Percentiles rank a stretch among this genome's conserved stretches.
phyloP scores from a whole-genome alignment of 2,797 vertebrate species.

The Chlorospingus flavigularis region DNA sequence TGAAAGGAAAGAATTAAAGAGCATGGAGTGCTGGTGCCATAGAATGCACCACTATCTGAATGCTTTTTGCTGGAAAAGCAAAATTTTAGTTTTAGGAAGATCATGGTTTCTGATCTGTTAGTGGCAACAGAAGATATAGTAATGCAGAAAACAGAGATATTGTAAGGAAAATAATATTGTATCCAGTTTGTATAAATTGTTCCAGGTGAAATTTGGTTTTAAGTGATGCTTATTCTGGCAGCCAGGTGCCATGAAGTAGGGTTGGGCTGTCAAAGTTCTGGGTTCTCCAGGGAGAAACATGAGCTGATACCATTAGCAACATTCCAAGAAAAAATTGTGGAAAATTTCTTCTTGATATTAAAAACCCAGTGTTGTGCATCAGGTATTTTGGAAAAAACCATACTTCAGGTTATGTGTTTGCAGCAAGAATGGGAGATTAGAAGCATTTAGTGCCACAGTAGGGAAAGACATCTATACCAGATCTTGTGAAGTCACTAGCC shows the following conservation, averaged over 20 bases:
- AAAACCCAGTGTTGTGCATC: not conserved
- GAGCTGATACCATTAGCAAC: not conserved
- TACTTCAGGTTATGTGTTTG: not conserved
- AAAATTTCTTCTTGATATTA: not conserved
- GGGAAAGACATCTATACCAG: not conserved
- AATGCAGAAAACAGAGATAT: not conserved
- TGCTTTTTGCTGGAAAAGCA: not conserved
- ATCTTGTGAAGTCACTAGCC: not conserved
- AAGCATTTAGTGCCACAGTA: not conserved
- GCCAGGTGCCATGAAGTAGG: not conserved
- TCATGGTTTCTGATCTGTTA: not conserved
- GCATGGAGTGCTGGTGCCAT: not conserved
- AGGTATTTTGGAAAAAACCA: not conserved
- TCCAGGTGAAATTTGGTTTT: not conserved
- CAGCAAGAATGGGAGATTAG: not conserved
- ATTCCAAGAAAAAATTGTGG: not conserved
- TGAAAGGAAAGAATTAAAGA: not conserved
- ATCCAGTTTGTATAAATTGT: not conserved
- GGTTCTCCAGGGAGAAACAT: not conserved
- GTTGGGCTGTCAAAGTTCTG: not conserved
- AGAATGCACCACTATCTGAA: not conserved
- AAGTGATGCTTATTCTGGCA: not conserved
- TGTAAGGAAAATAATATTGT: not conserved
- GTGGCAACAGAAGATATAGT: not conserved
- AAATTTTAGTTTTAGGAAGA: not conserved